Conservation (phyloP, 2,888 invertebrate genomes). For the Cosmopolites sordidus region DNA sequence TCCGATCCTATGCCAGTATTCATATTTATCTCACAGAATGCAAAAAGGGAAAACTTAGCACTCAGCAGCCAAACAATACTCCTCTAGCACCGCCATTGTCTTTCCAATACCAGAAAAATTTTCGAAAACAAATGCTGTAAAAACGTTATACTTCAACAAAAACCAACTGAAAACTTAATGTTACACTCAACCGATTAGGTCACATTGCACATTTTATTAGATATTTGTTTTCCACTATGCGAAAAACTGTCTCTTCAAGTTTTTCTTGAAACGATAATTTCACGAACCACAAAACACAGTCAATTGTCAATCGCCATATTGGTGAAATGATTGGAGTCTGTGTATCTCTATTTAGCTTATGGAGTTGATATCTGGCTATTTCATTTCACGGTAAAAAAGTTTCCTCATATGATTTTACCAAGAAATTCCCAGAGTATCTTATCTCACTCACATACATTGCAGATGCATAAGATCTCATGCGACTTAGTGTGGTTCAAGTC, state of each 20-base stretch:
- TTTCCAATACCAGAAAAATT: conserved; percentile 26
- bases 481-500: neutral
- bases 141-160: conserved; percentile 32
- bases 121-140: conserved; percentile 20
- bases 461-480: neutral
- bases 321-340: conserved; percentile 3
- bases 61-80: conserved; percentile 28
- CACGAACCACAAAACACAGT: conserved; percentile 34
- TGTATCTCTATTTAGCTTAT: conserved; percentile 2
- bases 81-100: conserved; percentile 33
- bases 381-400: conserved; percentile 6
- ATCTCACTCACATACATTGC: conserved; percentile 2
- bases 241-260: conserved; percentile 28
- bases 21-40: conserved; percentile 37
- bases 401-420: neutral
- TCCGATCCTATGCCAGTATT: conserved; percentile 52
- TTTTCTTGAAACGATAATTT: conserved; percentile 32
- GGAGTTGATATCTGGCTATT: neutral
- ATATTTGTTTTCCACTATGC: conserved; percentile 27
- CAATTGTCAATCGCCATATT: conserved; percentile 34
- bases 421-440: neutral
- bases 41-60: conserved; percentile 21
- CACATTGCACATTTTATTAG: conserved; percentile 38
- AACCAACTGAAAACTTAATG: conserved; percentile 29
- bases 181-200: conserved; percentile 35